Base-by-base conservation (phyloP, 2,888 invertebrate genomes). In the Drosophila mettleri region DNA sequence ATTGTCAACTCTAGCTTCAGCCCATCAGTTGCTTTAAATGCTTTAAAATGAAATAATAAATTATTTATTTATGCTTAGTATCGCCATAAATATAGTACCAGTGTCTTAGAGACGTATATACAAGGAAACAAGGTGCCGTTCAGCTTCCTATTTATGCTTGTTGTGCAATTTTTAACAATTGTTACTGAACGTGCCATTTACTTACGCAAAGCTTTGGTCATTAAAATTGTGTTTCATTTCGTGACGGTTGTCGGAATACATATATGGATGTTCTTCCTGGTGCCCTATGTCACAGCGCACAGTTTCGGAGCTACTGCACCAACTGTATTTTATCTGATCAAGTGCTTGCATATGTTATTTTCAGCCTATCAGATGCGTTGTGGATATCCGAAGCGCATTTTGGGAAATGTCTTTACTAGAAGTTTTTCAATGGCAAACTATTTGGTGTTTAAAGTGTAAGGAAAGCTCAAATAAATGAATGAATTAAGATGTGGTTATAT, bases 331-430 rank as follows among this genome's bases (percentile, higher is more conserved):
- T 99, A 99, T 93, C 95, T 99, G 94, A 95, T 98, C 61, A 99
- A 99, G 93, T 99, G 99, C 91, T 94, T 99, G 78, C 99, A 99
- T 93, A 94, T 99, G 79, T 93, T 98, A 52, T 93, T 99, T 58
- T 98, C 99, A 0, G 98, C 99, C 2, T 98, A 98, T 93, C 99
- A 99, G 94, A 97, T 99, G 84, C 95, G 98, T 70, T 97, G 97
- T 91, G 99, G 99, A 2, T 99, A 99, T 93, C 99, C 99, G 6
- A 96, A 97, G 2, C 94, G 99, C 73, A 98, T 99, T 91, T 94
- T 99, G 61, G 99, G 99, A 71, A 99, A 99, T 93, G 98, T 98
- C 93, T 94, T 99, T 62, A 99, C 98, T 93, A 98, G 98, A 93
- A 96, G 97, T 46, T 99, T 97, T 93, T 96, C 95, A 88, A 95